phyloP scores from a whole-genome alignment of 2,113 vertebrate genomes.

The Heterochromis multidens region DNA sequence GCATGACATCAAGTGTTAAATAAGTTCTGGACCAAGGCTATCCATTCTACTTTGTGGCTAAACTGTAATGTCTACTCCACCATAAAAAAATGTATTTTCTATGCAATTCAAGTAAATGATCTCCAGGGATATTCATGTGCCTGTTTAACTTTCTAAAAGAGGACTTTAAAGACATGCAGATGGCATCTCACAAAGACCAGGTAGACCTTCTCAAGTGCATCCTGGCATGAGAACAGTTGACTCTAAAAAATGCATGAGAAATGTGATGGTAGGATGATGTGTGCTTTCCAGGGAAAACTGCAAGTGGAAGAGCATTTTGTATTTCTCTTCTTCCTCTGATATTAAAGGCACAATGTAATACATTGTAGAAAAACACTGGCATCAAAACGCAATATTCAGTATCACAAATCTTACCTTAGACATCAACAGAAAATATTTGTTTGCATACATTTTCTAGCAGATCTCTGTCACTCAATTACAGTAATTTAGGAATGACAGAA shows the following conservation, averaged over 20 bases:
- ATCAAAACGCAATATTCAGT: not conserved
- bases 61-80: conserved; percentile 64
- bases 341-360: not conserved
- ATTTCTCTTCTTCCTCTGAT: not conserved
- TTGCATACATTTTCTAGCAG: not conserved
- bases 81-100: conserved; percentile 72
- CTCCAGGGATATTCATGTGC: conserved; percentile 60
- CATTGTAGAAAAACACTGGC: not conserved
- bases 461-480: not conserved
- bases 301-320: not conserved
- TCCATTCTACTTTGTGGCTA: conserved; percentile 71
- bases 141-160: conserved; percentile 70
- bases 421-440: not conserved
- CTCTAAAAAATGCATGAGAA: conserved; percentile 68
- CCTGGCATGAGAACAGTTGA: conserved; percentile 65
- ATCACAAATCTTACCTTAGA: not conserved
- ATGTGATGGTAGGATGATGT: conserved; percentile 34
- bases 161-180: conserved; percentile 67
- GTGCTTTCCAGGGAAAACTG: conserved; percentile 26
- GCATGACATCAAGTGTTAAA: conserved; percentile 77
- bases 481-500: not conserved
- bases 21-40: conserved; percentile 68
- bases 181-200: conserved; percentile 52
- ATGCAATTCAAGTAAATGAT: conserved; percentile 65
- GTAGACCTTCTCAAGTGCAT: conserved; percentile 63